Conservation (phyloP, 2,797 vertebrate genomes). For the Dendrocincla tyrannina region DNA sequence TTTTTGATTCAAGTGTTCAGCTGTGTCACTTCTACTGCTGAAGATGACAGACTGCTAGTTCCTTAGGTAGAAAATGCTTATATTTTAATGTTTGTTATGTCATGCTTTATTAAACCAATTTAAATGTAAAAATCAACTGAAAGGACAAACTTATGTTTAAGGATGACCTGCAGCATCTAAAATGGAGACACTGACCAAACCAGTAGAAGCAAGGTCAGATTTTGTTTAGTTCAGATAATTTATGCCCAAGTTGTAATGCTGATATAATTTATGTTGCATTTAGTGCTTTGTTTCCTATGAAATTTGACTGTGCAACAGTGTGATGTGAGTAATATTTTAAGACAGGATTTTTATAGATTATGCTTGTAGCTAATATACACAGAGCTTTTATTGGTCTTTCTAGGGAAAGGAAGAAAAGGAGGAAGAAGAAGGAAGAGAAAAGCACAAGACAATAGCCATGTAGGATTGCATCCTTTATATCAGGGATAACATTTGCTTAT, state of each 20-base stretch:
- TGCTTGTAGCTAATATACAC: background rate
- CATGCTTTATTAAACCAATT: constrained; percentile 74
- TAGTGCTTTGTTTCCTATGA: constrained; percentile 66
- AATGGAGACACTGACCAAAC: constrained; percentile 66
- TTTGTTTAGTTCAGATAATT: constrained; percentile 76
- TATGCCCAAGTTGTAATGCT: constrained; percentile 54
- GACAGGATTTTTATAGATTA: constrained; percentile 17
- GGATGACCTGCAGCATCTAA: constrained; percentile 74
- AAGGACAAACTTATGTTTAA: constrained; percentile 68
- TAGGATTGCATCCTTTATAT: background rate
- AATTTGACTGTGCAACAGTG: constrained; percentile 67
- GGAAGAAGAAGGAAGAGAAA: background rate
- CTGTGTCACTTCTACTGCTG: constrained; percentile 57
- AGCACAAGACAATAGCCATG: background rate
- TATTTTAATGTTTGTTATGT: constrained; percentile 75
- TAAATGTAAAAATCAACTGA: constrained; percentile 69
- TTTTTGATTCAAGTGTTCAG: constrained; percentile 37
- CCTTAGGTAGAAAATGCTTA: constrained; percentile 75
- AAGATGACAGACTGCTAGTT: constrained; percentile 54
- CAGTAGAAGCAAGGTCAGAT: constrained; percentile 68
- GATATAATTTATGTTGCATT: constrained; percentile 63
- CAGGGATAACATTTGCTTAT: background rate
- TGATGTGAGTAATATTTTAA: constrained; percentile 69
- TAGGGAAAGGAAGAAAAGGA: background rate
- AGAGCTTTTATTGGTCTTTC: background rate